A percentile compares a stretch with the other conserved stretches of the same genome.
phyloP scores from a whole-genome alignment of 2,888 invertebrate species.

The Capitulum mitella region DNA sequence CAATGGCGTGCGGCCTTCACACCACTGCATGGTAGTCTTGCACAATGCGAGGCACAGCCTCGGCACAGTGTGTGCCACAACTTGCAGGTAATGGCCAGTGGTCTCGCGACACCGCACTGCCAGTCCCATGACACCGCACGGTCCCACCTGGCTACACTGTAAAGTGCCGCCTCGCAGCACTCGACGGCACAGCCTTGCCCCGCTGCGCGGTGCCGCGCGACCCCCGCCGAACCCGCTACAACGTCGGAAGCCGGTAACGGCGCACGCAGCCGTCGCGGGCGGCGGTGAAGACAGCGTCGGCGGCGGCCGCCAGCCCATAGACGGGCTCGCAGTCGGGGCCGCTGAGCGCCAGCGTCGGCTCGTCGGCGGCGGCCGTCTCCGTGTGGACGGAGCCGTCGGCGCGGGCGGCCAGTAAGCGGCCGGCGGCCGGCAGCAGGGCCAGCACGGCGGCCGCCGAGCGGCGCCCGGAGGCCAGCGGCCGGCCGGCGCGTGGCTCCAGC shows the following conservation, averaged over 20 bases:
- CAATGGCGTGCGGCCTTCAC: too few relatives aligned
- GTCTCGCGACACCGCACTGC: too few relatives aligned
- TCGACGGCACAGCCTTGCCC: too few relatives aligned
- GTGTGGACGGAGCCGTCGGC: conserved; percentile 52
- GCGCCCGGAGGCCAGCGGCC: conserved; percentile 43
- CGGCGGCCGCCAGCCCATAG: conserved; percentile 54
- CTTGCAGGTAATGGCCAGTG: too few relatives aligned
- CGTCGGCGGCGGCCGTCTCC: conserved; percentile 42
- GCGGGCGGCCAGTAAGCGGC: conserved; percentile 52
- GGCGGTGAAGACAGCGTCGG: conserved; percentile 53
- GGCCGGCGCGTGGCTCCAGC: conserved; percentile 52
- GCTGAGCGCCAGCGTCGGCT: conserved; percentile 52
- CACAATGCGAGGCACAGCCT: too few relatives aligned
- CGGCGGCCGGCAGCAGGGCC: conserved; percentile 28
- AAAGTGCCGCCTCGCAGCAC: too few relatives aligned
- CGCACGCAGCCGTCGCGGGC: conserved; percentile 58
- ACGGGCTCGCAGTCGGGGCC: conserved; percentile 65
- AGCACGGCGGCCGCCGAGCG: conserved; percentile 26
- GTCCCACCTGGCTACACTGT: too few relatives aligned
- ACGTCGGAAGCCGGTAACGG: conserved; percentile 49
- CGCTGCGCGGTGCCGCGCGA: too few relatives aligned
- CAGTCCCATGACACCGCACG: too few relatives aligned
- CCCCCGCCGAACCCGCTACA: not conserved
- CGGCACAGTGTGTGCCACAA: too few relatives aligned
- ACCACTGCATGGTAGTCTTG: too few relatives aligned